These are phyloP conservation scores for Ypsolopha scabrella DNA, from an alignment of 2,888 invertebrate species.

Conservation along the genomic window DNA sequence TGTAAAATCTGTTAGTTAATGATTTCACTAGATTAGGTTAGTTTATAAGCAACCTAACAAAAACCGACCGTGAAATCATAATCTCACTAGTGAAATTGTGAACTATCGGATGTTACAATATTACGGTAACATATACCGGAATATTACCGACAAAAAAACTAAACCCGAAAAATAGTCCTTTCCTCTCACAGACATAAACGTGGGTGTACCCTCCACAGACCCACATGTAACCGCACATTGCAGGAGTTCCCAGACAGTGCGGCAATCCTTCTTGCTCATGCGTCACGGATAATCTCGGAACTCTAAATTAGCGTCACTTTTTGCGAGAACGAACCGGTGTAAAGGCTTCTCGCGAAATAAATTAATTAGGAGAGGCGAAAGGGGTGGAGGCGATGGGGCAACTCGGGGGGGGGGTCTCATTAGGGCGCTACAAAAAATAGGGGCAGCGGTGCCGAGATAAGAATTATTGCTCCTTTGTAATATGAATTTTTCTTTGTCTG, in stretches of 20 bases:
- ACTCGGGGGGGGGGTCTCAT: slow-evolving; percentile 7
- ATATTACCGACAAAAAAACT: no score
- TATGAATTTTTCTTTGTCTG: slow-evolving; percentile 2
- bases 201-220: no score
- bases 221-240: no score
- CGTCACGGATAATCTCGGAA: slow-evolving; percentile 1
- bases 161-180: no score
- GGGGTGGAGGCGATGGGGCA: background rate
- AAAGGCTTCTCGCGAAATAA: slow-evolving; percentile 15
- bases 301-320: slow-evolving; percentile 4
- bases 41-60: no score
- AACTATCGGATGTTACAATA: no score
- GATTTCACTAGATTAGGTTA: no score
- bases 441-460: slow-evolving; percentile 10
- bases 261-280: background rate
- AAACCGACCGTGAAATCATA: no score
- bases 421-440: slow-evolving; percentile 14
- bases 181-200: no score
- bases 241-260: background rate
- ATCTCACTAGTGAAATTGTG: no score
- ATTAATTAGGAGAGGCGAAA: slow-evolving; percentile 12
- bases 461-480: slow-evolving; percentile 10
- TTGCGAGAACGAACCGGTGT: slow-evolving; percentile 5
- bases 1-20: no score
- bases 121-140: no score